Conservation (phyloP, 2,113 vertebrate species). For the Pangasianodon hypophthalmus region DNA sequence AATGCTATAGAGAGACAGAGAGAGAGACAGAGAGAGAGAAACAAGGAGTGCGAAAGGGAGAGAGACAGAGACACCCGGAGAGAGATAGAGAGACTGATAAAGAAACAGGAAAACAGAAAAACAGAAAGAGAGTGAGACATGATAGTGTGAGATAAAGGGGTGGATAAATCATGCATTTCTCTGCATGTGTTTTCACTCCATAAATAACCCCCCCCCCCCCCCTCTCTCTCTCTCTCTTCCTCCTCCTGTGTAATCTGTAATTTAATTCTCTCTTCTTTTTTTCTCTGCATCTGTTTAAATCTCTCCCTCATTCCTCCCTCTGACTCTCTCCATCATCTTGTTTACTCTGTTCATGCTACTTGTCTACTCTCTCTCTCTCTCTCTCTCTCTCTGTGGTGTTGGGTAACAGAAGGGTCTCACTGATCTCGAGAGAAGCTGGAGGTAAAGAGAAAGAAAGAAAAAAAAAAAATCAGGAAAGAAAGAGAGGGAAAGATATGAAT, state of each 20-base stretch:
- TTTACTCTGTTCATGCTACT: background rate
- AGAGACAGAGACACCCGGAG: background rate
- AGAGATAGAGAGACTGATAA: background rate
- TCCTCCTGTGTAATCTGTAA: background rate
- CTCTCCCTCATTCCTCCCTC: background rate
- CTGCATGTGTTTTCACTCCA: background rate
- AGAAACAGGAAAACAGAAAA: background rate
- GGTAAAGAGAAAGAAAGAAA: conserved; percentile 6
- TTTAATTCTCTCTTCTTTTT: background rate
- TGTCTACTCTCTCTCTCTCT: background rate
- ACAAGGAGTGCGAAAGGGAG: background rate
- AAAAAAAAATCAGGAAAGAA: background rate
- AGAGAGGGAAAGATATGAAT: conserved; percentile 1
- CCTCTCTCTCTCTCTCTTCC: background rate
- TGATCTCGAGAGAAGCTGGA: conserved; percentile 26
- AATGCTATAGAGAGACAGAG: background rate
- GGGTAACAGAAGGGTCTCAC: conserved; percentile 43
- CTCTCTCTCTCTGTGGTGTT: conserved; percentile 36
- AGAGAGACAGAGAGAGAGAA: background rate
- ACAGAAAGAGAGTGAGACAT: background rate
- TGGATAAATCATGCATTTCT: conserved; percentile 12
- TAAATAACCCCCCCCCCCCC: conserved; percentile 21
- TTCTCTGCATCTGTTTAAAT: background rate
- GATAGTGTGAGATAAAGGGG: background rate
- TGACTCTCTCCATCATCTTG: conserved; percentile 24